Conservation (phyloP, 2,113 vertebrate species). For the Oceanodroma tethys region DNA sequence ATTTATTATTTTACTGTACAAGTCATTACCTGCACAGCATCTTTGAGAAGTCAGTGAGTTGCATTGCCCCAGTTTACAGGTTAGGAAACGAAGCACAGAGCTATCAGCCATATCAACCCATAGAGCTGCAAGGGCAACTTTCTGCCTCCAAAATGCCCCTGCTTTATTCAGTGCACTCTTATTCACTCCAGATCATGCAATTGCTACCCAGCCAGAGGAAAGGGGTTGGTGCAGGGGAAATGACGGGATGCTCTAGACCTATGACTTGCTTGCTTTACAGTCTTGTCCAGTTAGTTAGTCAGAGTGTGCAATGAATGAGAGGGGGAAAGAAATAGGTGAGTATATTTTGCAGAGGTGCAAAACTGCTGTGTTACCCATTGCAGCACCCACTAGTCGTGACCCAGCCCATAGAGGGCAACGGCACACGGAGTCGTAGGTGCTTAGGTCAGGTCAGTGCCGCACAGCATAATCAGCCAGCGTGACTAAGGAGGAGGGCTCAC, state of each 20-base stretch:
- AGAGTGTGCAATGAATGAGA: too few species aligned
- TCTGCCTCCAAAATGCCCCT: neutral
- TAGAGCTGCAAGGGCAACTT: neutral
- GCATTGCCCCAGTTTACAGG: neutral
- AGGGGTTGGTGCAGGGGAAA: neutral
- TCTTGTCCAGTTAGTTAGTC: neutral
- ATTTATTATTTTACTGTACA: neutral
- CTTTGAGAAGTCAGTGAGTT: neutral
- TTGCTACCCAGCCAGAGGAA: neutral
- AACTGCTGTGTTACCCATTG: fast-evolving
- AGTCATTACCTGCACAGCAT: neutral
- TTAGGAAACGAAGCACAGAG: neutral
- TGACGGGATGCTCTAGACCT: neutral
- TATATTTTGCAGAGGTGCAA: neutral
- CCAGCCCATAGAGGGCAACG: neutral
- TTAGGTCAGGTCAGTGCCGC: neutral
- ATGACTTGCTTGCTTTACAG: neutral
- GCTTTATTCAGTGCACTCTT: neutral
- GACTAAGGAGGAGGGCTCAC: neutral
- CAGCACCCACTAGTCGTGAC: too few species aligned
- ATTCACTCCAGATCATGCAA: neutral
- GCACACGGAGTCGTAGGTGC: fast-evolving
- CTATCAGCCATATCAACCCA: neutral
- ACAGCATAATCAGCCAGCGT: neutral
- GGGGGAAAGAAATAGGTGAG: neutral